phyloP scores from a whole-genome alignment of 2,888 invertebrate species.

The Phyllotreta cruciferae region DNA sequence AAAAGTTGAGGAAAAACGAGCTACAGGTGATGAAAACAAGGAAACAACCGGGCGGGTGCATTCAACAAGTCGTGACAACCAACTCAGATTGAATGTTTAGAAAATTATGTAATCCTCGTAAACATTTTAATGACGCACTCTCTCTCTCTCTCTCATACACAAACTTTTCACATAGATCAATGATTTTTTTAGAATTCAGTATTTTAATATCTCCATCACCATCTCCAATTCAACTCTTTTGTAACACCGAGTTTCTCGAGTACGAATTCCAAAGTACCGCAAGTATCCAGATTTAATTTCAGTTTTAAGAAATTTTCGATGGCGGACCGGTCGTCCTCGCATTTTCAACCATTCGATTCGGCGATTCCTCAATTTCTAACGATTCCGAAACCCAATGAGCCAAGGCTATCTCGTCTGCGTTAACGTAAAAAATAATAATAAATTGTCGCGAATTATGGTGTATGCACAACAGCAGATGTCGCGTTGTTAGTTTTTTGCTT shows the following conservation, averaged over 20 bases:
- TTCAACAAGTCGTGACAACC: slow-evolving; percentile 14
- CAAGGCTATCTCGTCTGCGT: slow-evolving; percentile 17
- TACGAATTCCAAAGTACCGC: too few species aligned
- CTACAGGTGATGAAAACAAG: background rate
- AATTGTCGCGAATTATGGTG: slow-evolving; percentile 1
- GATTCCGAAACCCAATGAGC: slow-evolving; percentile 13
- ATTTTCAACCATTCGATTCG: slow-evolving; percentile 18
- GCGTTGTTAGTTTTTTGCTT: background rate
- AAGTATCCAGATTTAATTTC: too few species aligned
- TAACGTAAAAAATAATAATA: slow-evolving; percentile 20
- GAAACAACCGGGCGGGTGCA: slow-evolving; percentile 16
- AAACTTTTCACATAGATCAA: slow-evolving; percentile 10
- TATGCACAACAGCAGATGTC: slow-evolving; percentile 25
- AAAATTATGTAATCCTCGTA: slow-evolving; percentile 17
- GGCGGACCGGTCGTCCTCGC: background rate
- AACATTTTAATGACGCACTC: slow-evolving; percentile 16
- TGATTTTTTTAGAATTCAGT: slow-evolving; percentile 18
- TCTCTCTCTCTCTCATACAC: slow-evolving; percentile 1
- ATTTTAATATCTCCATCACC: slow-evolving; percentile 2
- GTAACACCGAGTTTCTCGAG: too few species aligned
- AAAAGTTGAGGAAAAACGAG: background rate
- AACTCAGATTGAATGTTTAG: slow-evolving; percentile 7
- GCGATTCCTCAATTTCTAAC: slow-evolving; percentile 16
- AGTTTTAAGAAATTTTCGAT: too few species aligned
- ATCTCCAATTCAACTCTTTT: too few species aligned